These are phyloP conservation scores for Ichneumon xanthorius DNA, from an alignment of 2,888 invertebrate genomes.

Conservation along the genomic window DNA sequence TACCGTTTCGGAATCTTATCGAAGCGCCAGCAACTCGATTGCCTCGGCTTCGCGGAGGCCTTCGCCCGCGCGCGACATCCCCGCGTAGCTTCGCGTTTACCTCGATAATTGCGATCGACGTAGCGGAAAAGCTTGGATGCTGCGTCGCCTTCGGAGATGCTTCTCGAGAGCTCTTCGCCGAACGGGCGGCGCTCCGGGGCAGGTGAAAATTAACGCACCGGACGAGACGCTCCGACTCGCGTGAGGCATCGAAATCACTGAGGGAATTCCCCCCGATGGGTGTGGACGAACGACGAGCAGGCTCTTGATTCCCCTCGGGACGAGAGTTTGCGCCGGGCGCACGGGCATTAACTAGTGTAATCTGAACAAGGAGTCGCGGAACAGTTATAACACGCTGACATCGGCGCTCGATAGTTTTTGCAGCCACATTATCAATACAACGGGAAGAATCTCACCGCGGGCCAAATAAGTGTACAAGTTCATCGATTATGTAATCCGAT, in stretches of 20 bases:
- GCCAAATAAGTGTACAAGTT: not conserved
- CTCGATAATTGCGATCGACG: conserved; percentile 61
- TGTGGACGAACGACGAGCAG: conserved; percentile 24
- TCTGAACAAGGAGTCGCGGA: conserved; percentile 26
- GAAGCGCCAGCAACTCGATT: not conserved
- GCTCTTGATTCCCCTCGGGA: conserved; percentile 57
- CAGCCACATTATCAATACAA: not conserved
- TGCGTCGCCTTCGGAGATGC: not conserved
- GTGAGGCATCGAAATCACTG: conserved; percentile 45
- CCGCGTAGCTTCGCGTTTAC: conserved; percentile 2
- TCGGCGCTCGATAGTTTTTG: not conserved
- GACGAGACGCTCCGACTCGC: conserved; percentile 21
- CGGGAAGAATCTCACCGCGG: not conserved
- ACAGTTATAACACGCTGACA: conserved; percentile 29
- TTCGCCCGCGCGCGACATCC: conserved; percentile 36
- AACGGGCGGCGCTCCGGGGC: conserved; percentile 30
- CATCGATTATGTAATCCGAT: not conserved
- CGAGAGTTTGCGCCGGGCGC: conserved; percentile 11
- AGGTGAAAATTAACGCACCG: conserved; percentile 64
- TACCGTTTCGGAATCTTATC: not conserved
- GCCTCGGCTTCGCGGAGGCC: conserved; percentile 12
- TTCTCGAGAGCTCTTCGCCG: not conserved
- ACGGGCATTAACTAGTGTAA: conserved; percentile 16
- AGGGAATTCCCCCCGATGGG: conserved; percentile 53
- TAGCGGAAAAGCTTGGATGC: conserved; percentile 44